Conservation (phyloP, 2,797 vertebrate species). For the Tragopan temminckii region DNA sequence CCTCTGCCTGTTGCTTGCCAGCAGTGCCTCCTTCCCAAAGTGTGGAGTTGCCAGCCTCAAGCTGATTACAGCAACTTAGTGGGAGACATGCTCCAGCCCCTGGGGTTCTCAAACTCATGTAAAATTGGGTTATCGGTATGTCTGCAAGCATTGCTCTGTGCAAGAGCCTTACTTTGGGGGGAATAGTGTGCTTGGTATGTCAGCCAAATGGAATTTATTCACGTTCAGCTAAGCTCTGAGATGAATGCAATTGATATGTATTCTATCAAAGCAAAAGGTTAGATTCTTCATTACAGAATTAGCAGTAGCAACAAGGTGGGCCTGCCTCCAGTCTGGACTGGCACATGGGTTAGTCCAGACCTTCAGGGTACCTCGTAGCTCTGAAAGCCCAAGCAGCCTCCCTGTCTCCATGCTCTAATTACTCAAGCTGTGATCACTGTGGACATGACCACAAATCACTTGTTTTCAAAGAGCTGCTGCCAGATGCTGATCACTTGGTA, state of each 20-base stretch:
- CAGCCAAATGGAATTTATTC: slow-evolving; percentile 22
- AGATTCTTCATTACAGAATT: slow-evolving; percentile 56
- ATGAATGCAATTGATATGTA: neutral
- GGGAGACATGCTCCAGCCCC: neutral
- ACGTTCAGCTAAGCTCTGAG: neutral
- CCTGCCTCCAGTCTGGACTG: slow-evolving; percentile 48
- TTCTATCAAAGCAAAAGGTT: slow-evolving; percentile 56
- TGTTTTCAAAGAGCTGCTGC: neutral
- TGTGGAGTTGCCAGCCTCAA: neutral
- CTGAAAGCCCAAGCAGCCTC: slow-evolving; percentile 43
- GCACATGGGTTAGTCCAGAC: neutral
- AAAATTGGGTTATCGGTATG: neutral
- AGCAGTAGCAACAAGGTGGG: slow-evolving; percentile 44
- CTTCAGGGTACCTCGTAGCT: slow-evolving; percentile 21
- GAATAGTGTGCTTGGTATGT: neutral
- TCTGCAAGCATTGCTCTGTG: neutral
- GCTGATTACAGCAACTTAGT: neutral
- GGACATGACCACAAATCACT: slow-evolving; percentile 39
- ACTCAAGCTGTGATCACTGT: slow-evolving; percentile 45
- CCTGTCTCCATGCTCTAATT: slow-evolving; percentile 53
- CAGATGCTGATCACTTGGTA: slow-evolving; percentile 40
- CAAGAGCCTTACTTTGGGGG: neutral
- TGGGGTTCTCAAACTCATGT: neutral
- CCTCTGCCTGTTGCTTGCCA: slow-evolving; percentile 5
- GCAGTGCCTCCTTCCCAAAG: neutral